Evolutionary conservation across 1,140 invertebrate genomes (phyloP), one percentile per base, ranked within the genome.

Genomic region (Ctenoplectra terminalis): DNA sequence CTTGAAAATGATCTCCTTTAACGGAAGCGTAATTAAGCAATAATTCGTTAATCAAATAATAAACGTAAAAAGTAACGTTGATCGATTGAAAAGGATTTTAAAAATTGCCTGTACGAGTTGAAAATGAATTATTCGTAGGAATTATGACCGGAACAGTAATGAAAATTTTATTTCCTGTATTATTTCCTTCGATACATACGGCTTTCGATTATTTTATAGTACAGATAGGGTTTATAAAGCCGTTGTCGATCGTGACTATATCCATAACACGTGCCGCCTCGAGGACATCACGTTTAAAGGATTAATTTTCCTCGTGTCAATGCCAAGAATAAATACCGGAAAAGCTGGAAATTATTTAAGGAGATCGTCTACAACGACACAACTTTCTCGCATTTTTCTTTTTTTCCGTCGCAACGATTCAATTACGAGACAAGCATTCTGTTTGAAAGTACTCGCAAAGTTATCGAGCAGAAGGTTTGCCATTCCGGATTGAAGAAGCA

Each of bases 351-450:
- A 79, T 63, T 79, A 72, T 71, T 71, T 52, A 71, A 71, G 31
- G 31, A 58, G n/a, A 61, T 20, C 9, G 23, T 1, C 61, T 23
- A 2, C 20, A 1, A 15, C 37, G 20, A 60, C 9, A 37, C 3
- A n/a, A 29, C 20, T 20, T 34, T 58, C 8, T 43, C 17, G 20
- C 13, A 26, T 43, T 61, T 54, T 29, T 34, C 31, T 20, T 66
- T 8, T 1, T 15, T 5, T 31, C n/a, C 15, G 34, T 67, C 43
- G 26, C 31, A 64, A 78, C 58, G 43, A 86, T 82, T 82, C 69
- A 85, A 86, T 85, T 78, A 78, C n/a, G 64, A 43, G 23, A 52
- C 43, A 29, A 70, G 70, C 11, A 67, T 83, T 71, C 26, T 20
- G 50, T 73, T 34, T 8, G 17, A 48, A 58, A 52, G 7, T 50